Evolutionary conservation across 1,140 invertebrate species (phyloP), one percentile per base, ranked within the genome.

Genomic region (Drosophila nigromelanica): DNA sequence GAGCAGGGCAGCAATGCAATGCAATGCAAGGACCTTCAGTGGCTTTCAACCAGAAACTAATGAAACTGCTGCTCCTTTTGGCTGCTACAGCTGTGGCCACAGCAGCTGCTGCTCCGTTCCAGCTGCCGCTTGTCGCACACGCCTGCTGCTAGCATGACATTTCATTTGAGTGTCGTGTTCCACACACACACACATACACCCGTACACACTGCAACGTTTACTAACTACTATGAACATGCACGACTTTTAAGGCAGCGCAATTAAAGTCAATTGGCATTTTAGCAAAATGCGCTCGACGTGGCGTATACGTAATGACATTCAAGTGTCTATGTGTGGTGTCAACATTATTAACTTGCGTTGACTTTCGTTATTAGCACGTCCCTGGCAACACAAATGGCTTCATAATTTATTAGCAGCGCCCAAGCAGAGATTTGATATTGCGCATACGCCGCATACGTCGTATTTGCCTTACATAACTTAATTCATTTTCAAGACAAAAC

Each of bases 251-350:
- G 81, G 63, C 79, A 47, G 60, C 73, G 82, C 77, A 89, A 83
- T 87, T 87, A 87, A 87, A 87, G 83, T 82, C 79, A 89, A 87
- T 89, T 87, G 79, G 76, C 69, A 83, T 73, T 89, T 78, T 89
- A 80, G 68, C 76, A 83, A 87, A 87, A 87, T 79, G 67, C 64
- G 76, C 73, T 71, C 54, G 60, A 69, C 76, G 73, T 79, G 68
- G 72, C 83, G 76, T 89, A 89, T 89, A 82, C 73, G 78, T 89
- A 89, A 82, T 89, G 68, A 42, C 47, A 78, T 63, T 75, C 39
- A 39, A 40, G 72, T 71, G 24, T 21, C 33, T 43, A 5, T 42
- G 21, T 59, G 27, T 33, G 39, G 45, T 75, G 69, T 73, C 81
- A 77, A 81, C 73, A 77, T 61, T 64, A 86, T 77, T 86, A 80